A percentile compares a stretch with the other conserved stretches of the same genome.
Conservation (phyloP, 2,797 vertebrate species). For the Pyrocephalus nanus region DNA sequence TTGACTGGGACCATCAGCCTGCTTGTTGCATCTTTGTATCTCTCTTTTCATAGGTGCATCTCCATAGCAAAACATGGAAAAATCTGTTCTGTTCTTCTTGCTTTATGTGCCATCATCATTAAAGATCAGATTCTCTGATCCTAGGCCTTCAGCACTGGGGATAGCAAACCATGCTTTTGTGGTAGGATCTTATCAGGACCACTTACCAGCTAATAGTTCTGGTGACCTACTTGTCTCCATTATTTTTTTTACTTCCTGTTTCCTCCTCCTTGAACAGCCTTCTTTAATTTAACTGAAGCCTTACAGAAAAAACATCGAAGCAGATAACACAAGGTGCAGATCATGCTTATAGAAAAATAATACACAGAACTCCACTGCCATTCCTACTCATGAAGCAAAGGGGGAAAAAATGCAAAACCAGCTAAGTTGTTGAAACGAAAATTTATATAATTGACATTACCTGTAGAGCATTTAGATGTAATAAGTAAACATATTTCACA, state of each 20-base stretch:
- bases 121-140: neutral
- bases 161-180: neutral
- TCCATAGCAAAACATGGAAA: neutral
- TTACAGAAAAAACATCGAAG: neutral
- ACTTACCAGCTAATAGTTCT: neutral
- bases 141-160: neutral
- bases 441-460: neutral
- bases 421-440: neutral
- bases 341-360: neutral
- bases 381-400: neutral
- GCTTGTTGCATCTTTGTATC: neutral
- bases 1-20: neutral
- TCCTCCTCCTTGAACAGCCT: neutral
- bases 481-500: neutral
- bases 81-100: neutral
- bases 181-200: neutral
- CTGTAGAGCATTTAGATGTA: neutral
- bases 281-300: neutral
- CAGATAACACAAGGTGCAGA: neutral
- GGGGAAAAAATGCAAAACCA: neutral
- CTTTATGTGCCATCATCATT: neutral
- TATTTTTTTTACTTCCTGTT: neutral
- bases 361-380: neutral
- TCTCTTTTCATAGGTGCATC: neutral
- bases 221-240: neutral